Conservation (phyloP, 1,140 invertebrate species). For the Rhopalosiphum padi region DNA sequence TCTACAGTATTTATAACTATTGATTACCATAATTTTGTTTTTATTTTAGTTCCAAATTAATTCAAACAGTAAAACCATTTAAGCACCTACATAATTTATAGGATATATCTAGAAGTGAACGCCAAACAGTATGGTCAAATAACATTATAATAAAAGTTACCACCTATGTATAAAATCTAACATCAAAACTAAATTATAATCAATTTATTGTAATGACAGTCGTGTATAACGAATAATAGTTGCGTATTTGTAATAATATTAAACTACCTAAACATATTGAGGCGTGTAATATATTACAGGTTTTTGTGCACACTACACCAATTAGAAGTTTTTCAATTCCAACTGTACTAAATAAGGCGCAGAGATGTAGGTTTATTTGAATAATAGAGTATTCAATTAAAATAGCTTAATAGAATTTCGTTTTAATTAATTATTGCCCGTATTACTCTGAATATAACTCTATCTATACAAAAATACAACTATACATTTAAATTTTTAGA, state of each 20-base stretch:
- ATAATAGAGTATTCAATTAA: slow-evolving; percentile 8
- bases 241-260: background rate
- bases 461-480: background rate
- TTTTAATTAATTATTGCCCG: background rate
- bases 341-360: slow-evolving; percentile 7
- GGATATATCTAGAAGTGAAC: background rate
- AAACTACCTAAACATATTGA: background rate
- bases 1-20: too few species aligned
- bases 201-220: background rate
- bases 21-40: too few species aligned
- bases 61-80: background rate
- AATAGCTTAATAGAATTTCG: background rate
- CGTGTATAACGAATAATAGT: background rate
- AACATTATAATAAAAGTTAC: background rate
- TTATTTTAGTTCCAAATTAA: background rate
- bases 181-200: background rate
- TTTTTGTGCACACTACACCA: background rate
- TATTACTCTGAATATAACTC: background rate
- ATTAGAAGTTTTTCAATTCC: background rate
- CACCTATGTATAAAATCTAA: background rate
- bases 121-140: background rate
- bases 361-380: background rate
- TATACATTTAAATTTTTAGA: background rate
- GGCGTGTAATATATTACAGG: background rate
- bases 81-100: background rate